Evolutionary conservation across 30 jellyfish, hydroid and myxozoan species (phyloP), one percentile per base, ranked within the genome.

Genomic region (Mastigias papua): DNA sequence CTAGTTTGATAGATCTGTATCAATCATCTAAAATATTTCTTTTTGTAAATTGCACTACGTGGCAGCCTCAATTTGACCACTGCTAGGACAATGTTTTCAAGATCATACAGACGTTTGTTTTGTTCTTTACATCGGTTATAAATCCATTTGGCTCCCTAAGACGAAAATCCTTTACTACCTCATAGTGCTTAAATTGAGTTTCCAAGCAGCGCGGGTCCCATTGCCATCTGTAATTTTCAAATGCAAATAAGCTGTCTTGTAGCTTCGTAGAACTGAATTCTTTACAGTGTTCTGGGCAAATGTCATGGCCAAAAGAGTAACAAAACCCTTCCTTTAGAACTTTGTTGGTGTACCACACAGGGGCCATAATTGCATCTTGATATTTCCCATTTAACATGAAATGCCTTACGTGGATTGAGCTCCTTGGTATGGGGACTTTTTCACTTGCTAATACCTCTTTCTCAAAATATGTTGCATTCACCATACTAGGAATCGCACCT

Each of bases 181-280:
- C 13, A 25, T 68, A 68, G 34, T 83, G 86, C 30, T 60, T 70
- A 11, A 16, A 26, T 54, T 83, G 86, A 23, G 66, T 51, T 1
- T 48, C 78, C 22, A 16, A 2, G 51, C 93, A 83, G 30, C 93
- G 65, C 1, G 70, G 32, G 69, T 83, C 93, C 93, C 93, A 83
- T 72, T 83, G 85, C 93, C 93, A 83, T 5, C 79, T 48, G 42
- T 58, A 65, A 29, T 69, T 58, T 29, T 83, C 93, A 35, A 83
- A 83, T 13, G 85, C 79, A 71, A 68, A 83, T 42, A 83, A 69
- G 67, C 71, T 58, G 50, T 83, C 69, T 16, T 69, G 86, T 13
- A 83, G 34, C 61, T 68, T 57, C 23, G 22, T 54, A 1, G 54
- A 22, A 30, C 32, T 32, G 48, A 83, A 83, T 25, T 83, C 93